Percentiles rank a stretch among this genome's conserved stretches.
phyloP scores from a whole-genome alignment of 2,113 vertebrate genomes.

The Scomber scombrus region DNA sequence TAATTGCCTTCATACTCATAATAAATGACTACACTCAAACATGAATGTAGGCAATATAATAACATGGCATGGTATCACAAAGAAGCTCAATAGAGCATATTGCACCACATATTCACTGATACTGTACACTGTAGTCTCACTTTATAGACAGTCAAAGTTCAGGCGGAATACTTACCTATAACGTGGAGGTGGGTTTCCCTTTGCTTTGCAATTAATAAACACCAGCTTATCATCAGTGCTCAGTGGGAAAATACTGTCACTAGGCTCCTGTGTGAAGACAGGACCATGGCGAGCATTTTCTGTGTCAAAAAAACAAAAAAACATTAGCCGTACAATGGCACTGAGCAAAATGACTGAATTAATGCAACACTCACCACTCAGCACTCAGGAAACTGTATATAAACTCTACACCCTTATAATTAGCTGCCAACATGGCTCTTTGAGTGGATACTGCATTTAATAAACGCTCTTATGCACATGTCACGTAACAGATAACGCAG shows the following conservation, averaged over 20 bases:
- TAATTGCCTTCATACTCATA: neutral
- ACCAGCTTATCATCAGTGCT: conserved; percentile 85
- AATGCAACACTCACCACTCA: conserved; percentile 49
- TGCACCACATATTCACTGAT: neutral
- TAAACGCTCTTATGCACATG: conserved; percentile 58
- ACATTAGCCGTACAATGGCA: conserved; percentile 28
- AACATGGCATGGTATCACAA: neutral
- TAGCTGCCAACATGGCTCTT: conserved; percentile 64
- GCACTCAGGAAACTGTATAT: conserved; percentile 42
- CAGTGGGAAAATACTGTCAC: conserved; percentile 88
- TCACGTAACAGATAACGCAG: conserved; percentile 51
- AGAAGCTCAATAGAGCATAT: neutral
- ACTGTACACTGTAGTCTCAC: neutral
- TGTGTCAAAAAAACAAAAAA: conserved; percentile 60
- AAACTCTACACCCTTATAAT: conserved; percentile 59
- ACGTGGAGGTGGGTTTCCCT: conserved; percentile 86
- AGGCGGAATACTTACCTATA: conserved; percentile 84
- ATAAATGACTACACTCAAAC: neutral
- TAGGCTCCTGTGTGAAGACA: conserved; percentile 90
- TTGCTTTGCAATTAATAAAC: conserved; percentile 90
- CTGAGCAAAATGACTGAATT: conserved; percentile 42
- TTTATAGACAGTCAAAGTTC: conserved; percentile 4
- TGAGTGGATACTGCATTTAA: conserved; percentile 57
- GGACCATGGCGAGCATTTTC: conserved; percentile 86
- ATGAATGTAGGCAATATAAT: conserved; percentile 1